A percentile compares a stretch with the other conserved stretches of the same genome.
These are phyloP conservation scores for Phallusia fumigata DNA, from an alignment of 23 tunicate genomes.

Conservation along the genomic window DNA sequence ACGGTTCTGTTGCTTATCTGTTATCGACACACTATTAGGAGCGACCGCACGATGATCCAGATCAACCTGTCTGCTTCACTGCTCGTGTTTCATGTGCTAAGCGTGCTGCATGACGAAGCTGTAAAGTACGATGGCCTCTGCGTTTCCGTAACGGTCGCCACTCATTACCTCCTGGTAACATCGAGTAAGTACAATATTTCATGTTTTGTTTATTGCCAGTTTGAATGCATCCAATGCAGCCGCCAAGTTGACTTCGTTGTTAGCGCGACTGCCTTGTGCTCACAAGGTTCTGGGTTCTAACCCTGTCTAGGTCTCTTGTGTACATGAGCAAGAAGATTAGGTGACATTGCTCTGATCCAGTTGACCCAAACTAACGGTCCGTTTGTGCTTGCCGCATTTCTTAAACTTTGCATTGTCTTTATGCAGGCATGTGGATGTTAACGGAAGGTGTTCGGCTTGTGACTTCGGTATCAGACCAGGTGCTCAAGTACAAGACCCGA, in stretches of 20 bases:
- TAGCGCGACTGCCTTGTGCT: too few species aligned
- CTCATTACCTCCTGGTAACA: not conserved
- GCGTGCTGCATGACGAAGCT: not conserved
- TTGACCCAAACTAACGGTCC: too few species aligned
- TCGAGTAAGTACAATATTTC: not conserved
- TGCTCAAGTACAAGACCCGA: not conserved
- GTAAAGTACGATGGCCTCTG: not conserved
- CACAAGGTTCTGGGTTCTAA: too few species aligned
- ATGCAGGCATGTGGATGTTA: slow-evolving; percentile 43
- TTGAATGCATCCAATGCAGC: too few species aligned
- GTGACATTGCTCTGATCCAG: too few species aligned
- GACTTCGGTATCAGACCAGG: not conserved
- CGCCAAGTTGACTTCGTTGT: too few species aligned
- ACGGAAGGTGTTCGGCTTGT: slow-evolving; percentile 22
- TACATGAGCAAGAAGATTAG: too few species aligned
- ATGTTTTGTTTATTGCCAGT: not conserved
- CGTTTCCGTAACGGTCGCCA: not conserved
- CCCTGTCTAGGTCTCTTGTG: too few species aligned
- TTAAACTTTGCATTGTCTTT: too few species aligned
- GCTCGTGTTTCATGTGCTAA: not conserved
- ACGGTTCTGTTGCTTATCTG: not conserved
- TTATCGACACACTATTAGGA: not conserved
- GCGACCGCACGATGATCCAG: not conserved
- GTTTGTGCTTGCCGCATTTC: too few species aligned
- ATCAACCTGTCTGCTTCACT: not conserved